These are phyloP conservation scores for Heliopora coerulea DNA, from an alignment of 92 coral and sea anemone genomes.

Conservation along the genomic window DNA sequence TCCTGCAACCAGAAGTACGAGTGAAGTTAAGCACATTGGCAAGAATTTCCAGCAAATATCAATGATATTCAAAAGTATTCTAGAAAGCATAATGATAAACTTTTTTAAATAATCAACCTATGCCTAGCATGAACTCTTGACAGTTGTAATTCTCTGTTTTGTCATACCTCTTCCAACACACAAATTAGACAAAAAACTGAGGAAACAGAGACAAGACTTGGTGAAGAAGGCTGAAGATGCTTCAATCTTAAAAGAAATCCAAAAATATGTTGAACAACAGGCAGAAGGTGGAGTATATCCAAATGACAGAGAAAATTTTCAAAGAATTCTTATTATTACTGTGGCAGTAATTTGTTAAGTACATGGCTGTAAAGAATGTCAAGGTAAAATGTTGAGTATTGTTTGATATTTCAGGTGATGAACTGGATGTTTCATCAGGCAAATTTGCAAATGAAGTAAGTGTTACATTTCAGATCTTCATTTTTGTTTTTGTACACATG, in stretches of 20 bases:
- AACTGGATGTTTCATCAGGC: slow-evolving; percentile 4
- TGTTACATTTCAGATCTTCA: not conserved
- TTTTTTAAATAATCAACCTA: no score
- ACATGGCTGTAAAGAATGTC: no score
- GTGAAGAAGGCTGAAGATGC: slow-evolving; percentile 8
- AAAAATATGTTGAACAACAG: slow-evolving; percentile 11
- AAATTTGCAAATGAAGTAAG: slow-evolving; percentile 31
- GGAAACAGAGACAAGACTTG: slow-evolving; percentile 21
- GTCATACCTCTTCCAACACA: no score
- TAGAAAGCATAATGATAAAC: no score
- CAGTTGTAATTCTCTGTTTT: no score
- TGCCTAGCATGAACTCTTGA: no score
- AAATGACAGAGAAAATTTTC: not conserved
- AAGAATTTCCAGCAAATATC: no score
- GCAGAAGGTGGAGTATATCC: slow-evolving; percentile 9
- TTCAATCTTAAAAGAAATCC: slow-evolving; percentile 17
- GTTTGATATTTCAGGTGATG: not conserved
- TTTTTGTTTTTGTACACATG: no score
- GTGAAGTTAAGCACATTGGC: no score
- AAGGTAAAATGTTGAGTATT: not conserved
- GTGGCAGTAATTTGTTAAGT: not conserved
- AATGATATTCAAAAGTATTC: no score
- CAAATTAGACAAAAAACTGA: slow-evolving; percentile 13
- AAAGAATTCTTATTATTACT: not conserved
- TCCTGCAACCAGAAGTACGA: no score